These are phyloP conservation scores for Pitangus sulphuratus DNA, from an alignment of 2,797 vertebrate species.

Conservation along the genomic window DNA sequence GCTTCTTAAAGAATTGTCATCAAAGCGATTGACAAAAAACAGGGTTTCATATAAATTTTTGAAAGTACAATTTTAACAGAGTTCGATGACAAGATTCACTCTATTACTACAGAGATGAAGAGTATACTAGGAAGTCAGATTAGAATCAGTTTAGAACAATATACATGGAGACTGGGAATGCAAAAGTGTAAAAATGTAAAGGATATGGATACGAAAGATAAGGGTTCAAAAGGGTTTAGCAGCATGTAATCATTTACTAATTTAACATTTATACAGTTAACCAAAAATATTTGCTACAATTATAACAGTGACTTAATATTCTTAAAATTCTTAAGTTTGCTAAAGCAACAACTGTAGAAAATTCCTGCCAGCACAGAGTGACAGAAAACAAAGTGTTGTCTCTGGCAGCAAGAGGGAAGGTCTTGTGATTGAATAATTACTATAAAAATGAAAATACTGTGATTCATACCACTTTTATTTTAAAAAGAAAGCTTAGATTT, in stretches of 20 bases:
- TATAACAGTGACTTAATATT: neutral
- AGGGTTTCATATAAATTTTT: neutral
- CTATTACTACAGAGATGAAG: fast-evolving
- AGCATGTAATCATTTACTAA: neutral
- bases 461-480: neutral
- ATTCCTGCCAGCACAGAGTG: neutral
- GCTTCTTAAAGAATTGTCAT: neutral
- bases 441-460: neutral
- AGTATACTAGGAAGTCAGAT: neutral
- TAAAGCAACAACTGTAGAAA: neutral
- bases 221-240: neutral
- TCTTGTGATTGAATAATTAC: neutral
- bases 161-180: neutral
- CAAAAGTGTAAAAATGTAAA: neutral
- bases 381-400: neutral
- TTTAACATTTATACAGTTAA: neutral
- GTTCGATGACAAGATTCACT: neutral
- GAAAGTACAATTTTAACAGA: neutral
- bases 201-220: neutral
- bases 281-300: neutral
- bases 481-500: neutral
- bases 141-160: neutral
- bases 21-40: neutral
- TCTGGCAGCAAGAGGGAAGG: neutral
- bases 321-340: neutral